phyloP scores from a whole-genome alignment of 2,888 invertebrate genomes.

The Chrysina gloriosa region DNA sequence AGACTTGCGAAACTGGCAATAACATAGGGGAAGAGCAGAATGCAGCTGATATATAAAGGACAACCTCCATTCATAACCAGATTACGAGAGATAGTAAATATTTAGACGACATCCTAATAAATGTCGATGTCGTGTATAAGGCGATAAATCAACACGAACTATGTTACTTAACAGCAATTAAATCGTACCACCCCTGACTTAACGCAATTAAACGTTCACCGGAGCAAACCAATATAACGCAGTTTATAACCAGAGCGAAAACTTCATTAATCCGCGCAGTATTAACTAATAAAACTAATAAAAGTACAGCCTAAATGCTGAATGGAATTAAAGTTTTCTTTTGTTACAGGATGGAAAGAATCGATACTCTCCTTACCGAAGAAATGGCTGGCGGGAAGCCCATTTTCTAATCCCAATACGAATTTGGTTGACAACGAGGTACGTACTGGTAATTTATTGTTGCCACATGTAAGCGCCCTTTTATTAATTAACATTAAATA shows the following conservation, averaged over 20 bases:
- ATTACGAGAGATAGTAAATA: slow-evolving; percentile 53
- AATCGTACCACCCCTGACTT: slow-evolving; percentile 53
- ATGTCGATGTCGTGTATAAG: slow-evolving; percentile 49
- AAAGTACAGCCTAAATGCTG: background rate
- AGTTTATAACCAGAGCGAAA: slow-evolving; percentile 46
- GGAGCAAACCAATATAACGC: slow-evolving; percentile 41
- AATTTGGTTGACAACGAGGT: slow-evolving; percentile 60
- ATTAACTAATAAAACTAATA: slow-evolving; percentile 36
- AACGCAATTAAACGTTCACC: slow-evolving; percentile 54
- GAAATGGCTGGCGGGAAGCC: slow-evolving; percentile 73
- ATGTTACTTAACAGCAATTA: slow-evolving; percentile 58
- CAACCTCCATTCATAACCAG: slow-evolving; percentile 52
- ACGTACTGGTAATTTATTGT: too few relatives aligned
- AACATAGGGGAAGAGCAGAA: slow-evolving; percentile 38
- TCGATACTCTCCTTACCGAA: slow-evolving; percentile 78
- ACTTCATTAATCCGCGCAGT: slow-evolving; percentile 49
- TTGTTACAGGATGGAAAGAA: slow-evolving; percentile 78
- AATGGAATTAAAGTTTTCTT: slow-evolving; percentile 40
- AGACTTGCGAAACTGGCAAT: slow-evolving; percentile 23
- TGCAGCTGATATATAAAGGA: slow-evolving; percentile 50
- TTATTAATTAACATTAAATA: too few relatives aligned
- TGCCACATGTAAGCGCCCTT: too few relatives aligned
- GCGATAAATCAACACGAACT: slow-evolving; percentile 53
- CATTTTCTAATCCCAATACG: slow-evolving; percentile 65
- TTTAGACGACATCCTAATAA: slow-evolving; percentile 55